phyloP scores from a whole-genome alignment of 2,113 vertebrate species.

The Rhizomys pruinosus region DNA sequence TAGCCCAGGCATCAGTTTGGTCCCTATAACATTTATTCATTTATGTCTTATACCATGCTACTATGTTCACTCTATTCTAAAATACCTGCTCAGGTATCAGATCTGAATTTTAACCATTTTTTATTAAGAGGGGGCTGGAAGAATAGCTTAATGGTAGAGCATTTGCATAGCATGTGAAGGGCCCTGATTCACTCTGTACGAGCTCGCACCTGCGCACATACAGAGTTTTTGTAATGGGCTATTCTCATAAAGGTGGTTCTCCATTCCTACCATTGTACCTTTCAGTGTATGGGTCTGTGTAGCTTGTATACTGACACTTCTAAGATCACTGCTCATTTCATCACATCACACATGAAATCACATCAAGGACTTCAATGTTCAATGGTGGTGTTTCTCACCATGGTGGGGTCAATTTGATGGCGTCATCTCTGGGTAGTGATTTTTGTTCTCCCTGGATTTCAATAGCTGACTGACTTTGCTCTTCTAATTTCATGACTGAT shows the following conservation, averaged over 20 bases:
- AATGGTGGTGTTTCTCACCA: background rate
- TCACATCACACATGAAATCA: background rate
- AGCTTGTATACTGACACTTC: background rate
- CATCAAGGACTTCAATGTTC: background rate
- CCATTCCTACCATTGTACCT: background rate
- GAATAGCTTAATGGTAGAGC: background rate
- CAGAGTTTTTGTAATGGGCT: background rate
- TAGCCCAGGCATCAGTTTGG: background rate
- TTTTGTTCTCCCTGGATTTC: background rate
- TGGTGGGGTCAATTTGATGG: background rate
- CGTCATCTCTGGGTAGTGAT: background rate
- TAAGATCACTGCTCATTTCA: background rate
- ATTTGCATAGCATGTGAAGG: background rate
- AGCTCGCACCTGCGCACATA: background rate
- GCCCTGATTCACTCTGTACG: background rate
- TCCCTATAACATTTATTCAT: background rate
- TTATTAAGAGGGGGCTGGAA: background rate
- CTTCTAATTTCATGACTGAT: slow-evolving; percentile 17
- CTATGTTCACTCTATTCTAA: background rate
- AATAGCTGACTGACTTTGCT: slow-evolving; percentile 1
- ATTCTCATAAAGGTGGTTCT: background rate
- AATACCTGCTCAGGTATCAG: background rate
- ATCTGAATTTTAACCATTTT: background rate
- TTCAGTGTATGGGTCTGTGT: background rate
- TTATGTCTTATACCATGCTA: background rate